A percentile compares a stretch with the other conserved stretches of the same genome.
phyloP scores from a whole-genome alignment of 2,113 vertebrate genomes.

The Gopherus flavomarginatus region DNA sequence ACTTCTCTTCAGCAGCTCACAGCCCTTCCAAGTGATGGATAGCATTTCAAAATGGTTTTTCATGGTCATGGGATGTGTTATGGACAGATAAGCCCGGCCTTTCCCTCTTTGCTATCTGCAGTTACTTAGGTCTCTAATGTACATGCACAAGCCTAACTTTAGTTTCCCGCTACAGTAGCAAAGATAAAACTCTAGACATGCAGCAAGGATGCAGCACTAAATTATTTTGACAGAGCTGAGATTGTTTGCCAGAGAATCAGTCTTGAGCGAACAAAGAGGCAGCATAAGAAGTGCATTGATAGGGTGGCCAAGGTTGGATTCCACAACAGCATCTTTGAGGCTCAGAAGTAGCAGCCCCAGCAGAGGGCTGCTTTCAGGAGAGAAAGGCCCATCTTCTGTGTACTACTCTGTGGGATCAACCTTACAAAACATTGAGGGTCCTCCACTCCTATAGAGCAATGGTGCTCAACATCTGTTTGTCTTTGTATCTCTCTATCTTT shows the following conservation, averaged over 20 bases:
- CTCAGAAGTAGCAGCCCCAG: neutral
- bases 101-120: conserved; percentile 4
- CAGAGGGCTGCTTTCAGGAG: neutral
- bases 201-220: conserved; percentile 24
- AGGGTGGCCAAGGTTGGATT: neutral
- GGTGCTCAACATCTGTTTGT: conserved; percentile 21
- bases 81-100: neutral
- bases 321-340: neutral
- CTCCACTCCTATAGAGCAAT: neutral
- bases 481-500: neutral
- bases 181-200: conserved; percentile 22
- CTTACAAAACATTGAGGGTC: neutral
- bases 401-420: neutral
- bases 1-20: neutral
- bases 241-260: conserved; percentile 27
- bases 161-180: conserved; percentile 1
- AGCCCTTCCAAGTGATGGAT: neutral
- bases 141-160: neutral
- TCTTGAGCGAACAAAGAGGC: neutral
- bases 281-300: conserved; percentile 16
- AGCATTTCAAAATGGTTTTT: neutral
- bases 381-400: neutral
- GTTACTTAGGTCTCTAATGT: neutral
- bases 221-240: conserved; percentile 55
- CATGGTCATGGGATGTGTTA: neutral